phyloP scores from a whole-genome alignment of 2,113 vertebrate genomes.

The Scalopus aquaticus region DNA sequence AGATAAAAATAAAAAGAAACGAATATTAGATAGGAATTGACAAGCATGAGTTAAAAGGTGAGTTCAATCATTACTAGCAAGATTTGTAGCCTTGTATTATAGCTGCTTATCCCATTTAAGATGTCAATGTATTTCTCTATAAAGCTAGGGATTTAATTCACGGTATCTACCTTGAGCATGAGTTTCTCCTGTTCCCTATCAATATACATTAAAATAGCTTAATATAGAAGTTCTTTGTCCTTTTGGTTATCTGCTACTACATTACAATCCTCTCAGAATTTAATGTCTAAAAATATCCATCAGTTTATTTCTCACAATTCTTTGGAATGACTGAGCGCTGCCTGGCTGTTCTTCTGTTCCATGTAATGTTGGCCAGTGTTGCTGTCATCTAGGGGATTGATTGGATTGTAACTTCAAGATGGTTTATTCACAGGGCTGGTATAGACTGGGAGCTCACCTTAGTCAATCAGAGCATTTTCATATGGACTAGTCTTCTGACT shows the following conservation, averaged over 20 bases:
- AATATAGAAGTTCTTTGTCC: background rate
- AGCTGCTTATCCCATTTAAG: background rate
- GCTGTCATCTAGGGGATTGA: background rate
- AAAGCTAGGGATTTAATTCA: background rate
- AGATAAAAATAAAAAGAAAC: background rate
- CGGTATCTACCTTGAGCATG: background rate
- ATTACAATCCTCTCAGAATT: background rate
- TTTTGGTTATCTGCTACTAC: background rate
- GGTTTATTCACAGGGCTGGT: background rate
- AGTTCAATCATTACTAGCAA: background rate
- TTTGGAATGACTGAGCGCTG: background rate
- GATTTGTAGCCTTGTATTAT: background rate
- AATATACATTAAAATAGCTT: background rate
- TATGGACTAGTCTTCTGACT: background rate
- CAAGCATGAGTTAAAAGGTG: background rate
- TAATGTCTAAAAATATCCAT: background rate
- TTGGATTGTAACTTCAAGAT: background rate
- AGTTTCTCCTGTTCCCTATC: background rate
- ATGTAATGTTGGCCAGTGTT: background rate
- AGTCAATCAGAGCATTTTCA: background rate
- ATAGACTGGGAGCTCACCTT: background rate
- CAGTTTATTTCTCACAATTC: background rate
- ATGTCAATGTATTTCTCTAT: background rate
- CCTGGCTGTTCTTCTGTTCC: background rate
- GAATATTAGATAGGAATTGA: background rate